A percentile compares a stretch with the other conserved stretches of the same genome.
Evolutionary conservation across 2,888 invertebrate genomes (phyloP).

Genomic region (Coelinius sp.): DNA sequence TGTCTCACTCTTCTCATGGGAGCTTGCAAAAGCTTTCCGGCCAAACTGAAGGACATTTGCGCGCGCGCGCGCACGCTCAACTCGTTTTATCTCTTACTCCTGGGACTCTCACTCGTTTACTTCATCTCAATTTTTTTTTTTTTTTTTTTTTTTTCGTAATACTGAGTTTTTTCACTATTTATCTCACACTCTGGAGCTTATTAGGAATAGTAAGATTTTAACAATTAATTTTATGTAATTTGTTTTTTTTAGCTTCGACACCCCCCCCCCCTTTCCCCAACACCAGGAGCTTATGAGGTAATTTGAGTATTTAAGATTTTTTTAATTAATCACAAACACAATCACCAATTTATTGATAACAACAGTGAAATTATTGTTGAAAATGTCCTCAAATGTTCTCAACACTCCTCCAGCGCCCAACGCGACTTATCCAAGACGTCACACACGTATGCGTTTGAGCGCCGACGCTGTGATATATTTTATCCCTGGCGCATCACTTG

Average conservation of each 20-base stretch:
- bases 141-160: constrained; percentile 1
- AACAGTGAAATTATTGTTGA: too few species aligned
- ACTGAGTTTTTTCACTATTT: background rate
- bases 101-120: background rate
- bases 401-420: constrained; percentile 22
- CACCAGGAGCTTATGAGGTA: too few species aligned
- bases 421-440: constrained; percentile 42
- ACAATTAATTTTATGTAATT: too few species aligned
- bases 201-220: too few species aligned
- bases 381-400: constrained; percentile 21
- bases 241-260: too few species aligned
- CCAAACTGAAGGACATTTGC: constrained; percentile 43
- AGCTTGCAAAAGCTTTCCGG: constrained; percentile 28
- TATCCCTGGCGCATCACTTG: constrained; percentile 43
- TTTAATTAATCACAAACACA: too few species aligned
- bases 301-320: too few species aligned
- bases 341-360: too few species aligned
- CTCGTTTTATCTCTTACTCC: constrained; percentile 1
- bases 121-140: constrained; percentile 13
- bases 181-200: too few species aligned
- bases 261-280: too few species aligned
- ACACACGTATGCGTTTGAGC: constrained; percentile 33
- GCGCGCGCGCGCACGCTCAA: constrained; percentile 23
- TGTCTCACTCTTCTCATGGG: background rate
- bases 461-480: constrained; percentile 41